phyloP scores from a whole-genome alignment of 2,113 vertebrate genomes.

The Cyanoderma ruficeps region DNA sequence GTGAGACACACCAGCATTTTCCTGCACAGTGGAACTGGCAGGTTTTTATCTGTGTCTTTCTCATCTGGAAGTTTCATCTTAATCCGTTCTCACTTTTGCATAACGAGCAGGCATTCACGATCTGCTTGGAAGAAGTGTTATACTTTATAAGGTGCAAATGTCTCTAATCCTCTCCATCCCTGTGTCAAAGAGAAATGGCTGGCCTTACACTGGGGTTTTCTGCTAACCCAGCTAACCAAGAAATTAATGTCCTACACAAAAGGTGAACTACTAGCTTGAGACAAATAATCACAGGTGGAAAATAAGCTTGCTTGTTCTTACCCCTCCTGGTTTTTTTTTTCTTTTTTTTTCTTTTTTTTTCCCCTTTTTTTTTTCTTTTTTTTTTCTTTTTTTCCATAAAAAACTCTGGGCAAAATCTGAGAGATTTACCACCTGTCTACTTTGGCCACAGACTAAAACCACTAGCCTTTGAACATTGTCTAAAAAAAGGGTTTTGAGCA shows the following conservation, averaged over 20 bases:
- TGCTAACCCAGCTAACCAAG: not conserved
- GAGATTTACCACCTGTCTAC: not conserved
- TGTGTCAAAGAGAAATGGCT: not conserved
- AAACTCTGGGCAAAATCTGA: not conserved
- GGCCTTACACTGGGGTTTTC: not conserved
- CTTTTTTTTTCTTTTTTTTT: not conserved
- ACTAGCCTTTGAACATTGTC: not conserved
- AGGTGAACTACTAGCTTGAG: not conserved
- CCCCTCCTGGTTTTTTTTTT: not conserved
- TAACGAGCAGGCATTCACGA: not conserved
- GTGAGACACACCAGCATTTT: fast-evolving
- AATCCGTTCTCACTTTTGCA: not conserved
- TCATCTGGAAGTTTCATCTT: not conserved
- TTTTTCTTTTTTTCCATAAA: not conserved
- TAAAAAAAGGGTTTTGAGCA: not conserved
- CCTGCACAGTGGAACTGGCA: not conserved
- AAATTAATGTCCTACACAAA: not conserved
- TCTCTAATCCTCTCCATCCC: not conserved
- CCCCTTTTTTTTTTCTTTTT: not conserved
- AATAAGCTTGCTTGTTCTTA: not conserved
- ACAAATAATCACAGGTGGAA: not conserved
- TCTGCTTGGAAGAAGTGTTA: not conserved
- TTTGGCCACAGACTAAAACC: not conserved
- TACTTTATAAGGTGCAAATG: not conserved
- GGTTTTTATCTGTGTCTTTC: not conserved